These are phyloP conservation scores for Halcyon chelicuti DNA, from an alignment of 2,797 vertebrate genomes.

Conservation along the genomic window DNA sequence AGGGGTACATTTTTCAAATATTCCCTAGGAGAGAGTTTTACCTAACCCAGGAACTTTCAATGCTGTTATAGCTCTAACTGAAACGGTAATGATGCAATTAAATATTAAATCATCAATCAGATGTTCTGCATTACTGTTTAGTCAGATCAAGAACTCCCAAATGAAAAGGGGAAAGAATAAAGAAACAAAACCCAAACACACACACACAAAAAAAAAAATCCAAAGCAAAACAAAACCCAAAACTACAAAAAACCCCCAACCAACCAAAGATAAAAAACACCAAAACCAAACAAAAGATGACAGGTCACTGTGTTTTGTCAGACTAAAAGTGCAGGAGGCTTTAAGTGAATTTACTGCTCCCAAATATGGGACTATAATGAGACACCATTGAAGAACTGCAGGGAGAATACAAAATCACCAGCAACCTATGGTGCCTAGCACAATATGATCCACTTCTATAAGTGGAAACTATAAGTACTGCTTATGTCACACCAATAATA, in stretches of 20 bases:
- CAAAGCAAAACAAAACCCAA: neutral
- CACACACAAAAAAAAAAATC: neutral
- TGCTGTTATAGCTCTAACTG: conserved; percentile 3
- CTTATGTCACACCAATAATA: neutral
- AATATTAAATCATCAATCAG: conserved; percentile 49
- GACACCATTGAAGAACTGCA: neutral
- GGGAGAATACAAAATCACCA: neutral
- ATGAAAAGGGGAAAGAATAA: neutral
- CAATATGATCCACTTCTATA: rapidly evolving
- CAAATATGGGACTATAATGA: neutral
- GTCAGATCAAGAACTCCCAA: neutral
- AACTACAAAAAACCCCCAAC: neutral
- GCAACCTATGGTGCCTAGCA: neutral
- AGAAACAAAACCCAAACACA: neutral
- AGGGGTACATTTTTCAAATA: neutral
- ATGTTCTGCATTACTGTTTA: conserved; percentile 15
- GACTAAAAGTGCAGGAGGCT: neutral
- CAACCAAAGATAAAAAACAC: neutral
- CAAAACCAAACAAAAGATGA: neutral
- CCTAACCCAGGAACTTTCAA: neutral
- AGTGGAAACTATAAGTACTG: neutral
- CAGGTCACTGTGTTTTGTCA: neutral
- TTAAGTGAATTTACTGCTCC: neutral
- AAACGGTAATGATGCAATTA: conserved; percentile 29
- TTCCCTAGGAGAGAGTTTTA: conserved; percentile 7